Evolutionary conservation across 2,888 invertebrate species (phyloP).

Genomic region (Azorinus chamasolen): DNA sequence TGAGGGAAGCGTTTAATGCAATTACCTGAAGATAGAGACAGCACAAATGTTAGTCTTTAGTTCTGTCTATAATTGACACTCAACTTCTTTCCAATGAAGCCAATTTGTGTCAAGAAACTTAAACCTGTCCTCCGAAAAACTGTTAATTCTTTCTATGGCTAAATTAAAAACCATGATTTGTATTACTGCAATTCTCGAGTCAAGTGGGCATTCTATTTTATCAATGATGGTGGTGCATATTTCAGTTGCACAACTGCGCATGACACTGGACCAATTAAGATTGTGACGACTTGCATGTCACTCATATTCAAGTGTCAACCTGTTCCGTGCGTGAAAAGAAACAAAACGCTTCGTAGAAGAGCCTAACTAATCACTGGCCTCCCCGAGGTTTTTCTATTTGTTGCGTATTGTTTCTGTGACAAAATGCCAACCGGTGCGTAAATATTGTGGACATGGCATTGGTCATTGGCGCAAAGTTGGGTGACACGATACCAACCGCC

Average conservation of each 20-base stretch:
- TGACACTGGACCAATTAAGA: conserved; percentile 63
- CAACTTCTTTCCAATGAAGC: no score
- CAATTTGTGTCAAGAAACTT: no score
- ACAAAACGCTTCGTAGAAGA: conserved; percentile 53
- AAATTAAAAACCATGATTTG: no score
- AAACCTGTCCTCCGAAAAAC: no score
- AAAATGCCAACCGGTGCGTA: conserved; percentile 43
- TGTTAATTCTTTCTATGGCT: no score
- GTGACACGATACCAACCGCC: not conserved
- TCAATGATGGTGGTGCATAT: conserved; percentile 34
- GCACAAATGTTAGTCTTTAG: no score
- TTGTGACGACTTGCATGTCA: conserved; percentile 44
- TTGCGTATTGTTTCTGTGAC: conserved; percentile 59
- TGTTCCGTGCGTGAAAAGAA: conserved; percentile 30
- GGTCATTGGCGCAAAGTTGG: conserved; percentile 6
- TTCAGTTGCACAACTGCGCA: conserved; percentile 60
- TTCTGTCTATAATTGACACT: no score
- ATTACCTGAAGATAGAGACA: no score
- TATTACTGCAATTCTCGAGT: no score
- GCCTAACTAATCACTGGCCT: conserved; percentile 54
- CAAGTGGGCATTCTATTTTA: conserved; percentile 29
- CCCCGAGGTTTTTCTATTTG: conserved; percentile 44
- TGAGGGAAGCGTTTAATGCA: no score
- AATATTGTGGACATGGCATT: conserved; percentile 44
- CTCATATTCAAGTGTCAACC: conserved; percentile 55